Evolutionary conservation across 2,113 vertebrate species (phyloP).

Genomic region (Lanius ludovicianus): DNA sequence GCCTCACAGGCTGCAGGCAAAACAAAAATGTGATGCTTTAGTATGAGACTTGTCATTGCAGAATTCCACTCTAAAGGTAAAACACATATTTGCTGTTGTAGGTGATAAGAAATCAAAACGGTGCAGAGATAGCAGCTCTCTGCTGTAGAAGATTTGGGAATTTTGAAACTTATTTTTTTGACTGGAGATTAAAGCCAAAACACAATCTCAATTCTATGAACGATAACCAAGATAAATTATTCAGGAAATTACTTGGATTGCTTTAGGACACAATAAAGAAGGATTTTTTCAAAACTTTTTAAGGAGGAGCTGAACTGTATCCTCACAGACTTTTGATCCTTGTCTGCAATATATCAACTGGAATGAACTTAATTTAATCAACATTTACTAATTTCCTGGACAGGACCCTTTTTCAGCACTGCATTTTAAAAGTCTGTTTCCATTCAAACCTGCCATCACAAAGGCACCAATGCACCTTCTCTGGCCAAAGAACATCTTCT

Average conservation of each 20-base stretch:
- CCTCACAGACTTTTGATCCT: neutral
- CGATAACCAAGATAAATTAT: neutral
- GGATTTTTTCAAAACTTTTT: neutral
- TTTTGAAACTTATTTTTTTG: neutral
- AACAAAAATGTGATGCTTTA: neutral
- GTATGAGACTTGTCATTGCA: neutral
- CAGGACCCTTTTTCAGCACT: neutral
- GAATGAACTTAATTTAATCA: neutral
- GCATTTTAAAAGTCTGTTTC: neutral
- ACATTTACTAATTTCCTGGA: neutral
- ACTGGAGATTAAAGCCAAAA: neutral
- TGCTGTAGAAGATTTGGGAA: neutral
- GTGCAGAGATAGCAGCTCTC: neutral
- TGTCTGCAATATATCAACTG: neutral
- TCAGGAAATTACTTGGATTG: neutral
- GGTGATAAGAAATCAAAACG: neutral
- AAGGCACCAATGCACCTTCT: neutral
- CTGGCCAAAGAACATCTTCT: neutral
- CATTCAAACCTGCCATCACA: neutral
- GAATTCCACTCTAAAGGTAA: neutral
- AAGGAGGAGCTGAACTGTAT: neutral
- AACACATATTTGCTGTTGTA: fast-evolving
- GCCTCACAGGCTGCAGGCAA: neutral
- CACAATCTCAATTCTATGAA: neutral
- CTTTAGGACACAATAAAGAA: neutral